Base-by-base conservation (phyloP, 2,888 invertebrate species). In the Scrobipalpa atriplicella region DNA sequence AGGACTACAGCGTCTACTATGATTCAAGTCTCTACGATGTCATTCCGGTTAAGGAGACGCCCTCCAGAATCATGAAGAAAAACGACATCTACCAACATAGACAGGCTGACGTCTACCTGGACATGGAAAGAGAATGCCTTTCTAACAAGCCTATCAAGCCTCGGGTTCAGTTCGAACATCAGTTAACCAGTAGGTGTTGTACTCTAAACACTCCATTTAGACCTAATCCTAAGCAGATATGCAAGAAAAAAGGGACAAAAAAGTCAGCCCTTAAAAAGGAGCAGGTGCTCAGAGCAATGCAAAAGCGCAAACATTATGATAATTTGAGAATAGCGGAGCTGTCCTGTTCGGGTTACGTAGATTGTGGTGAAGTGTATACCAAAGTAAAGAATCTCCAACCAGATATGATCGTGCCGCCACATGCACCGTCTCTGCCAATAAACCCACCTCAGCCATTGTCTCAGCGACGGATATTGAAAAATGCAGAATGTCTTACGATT, bases 21-120 rank as follows among this genome's bases (percentile, higher is more conserved):
- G 86, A 91, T 69, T 82, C 88, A 2, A 84, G 82, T 65, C 75
- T 83, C 41, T 90, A 90, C 61, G 92, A 92, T 70, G 70, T 90
- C 18, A 71, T 87, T 19, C 91, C 91, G 1, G 90, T 91, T 1
- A 90, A 81, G 73, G 90, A 91, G 71, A 82, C 79, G 38, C 62
- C 82, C 1, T 18, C 71, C 5, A 82, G 79, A 72, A 66, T 29
- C 2, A 58, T 58, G 36, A 58, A 67, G 18, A 73, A 72, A 65
- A 81, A 78, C 63, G 72, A 78, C 63, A 71, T 38, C 9, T 58
- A 58, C 38, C 58, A 58, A 38, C 5, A 56, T 72, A 0, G 75
- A 77, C 18, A 66, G 43, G 19, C 47, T 67, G 58, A 58, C 29
- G 8, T 38, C 7, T n/a, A 36, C 38, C 16, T 58, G 11, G 36